Base-by-base conservation (phyloP, 1,140 invertebrate genomes). In the Thaumetopoea pityocampa region DNA sequence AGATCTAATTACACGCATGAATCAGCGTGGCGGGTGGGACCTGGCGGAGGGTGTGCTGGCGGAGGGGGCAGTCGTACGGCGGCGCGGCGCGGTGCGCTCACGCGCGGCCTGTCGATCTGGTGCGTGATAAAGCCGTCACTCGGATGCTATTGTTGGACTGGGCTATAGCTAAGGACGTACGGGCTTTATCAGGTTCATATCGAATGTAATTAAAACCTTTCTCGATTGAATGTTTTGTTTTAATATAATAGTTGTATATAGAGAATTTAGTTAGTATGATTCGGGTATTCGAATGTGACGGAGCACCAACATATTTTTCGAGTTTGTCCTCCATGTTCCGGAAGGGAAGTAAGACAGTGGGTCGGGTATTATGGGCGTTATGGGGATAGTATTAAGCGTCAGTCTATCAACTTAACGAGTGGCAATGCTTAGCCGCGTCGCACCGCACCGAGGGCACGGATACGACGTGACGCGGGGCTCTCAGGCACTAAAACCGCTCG, bases 1-100 rank as follows among this genome's bases (percentile, higher is more conserved):
- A 80, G 79, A 83, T 78, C 78, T 79, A 83, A 83, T 83, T 83
- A 79, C 63, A 83, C 79, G 76, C 76, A 80, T 80, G 79, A 78
- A 83, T 83, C 74, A 81, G 43, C 34, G 35, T 22, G 30, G 37
- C 37, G 44, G 33, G 27, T 42, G 38, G n/a, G n/a, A n/a, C n/a
- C n/a, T n/a, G n/a, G n/a, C n/a, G n/a, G n/a, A 16, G 19, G 20
- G 27, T 19, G 43, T 19, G 41, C 11, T 4, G 14, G 33, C 33
- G 16, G 46, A 41, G 36, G 60, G 63, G 63, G 50, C 48, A n/a
- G 41, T 46, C 42, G 46, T 54, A 53, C 47, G 42, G 49, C 52
- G 64, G 71, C 64, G 49, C 40, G 53, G 55, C 55, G 56, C 42
- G 61, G 67, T 68, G 62, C 68, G 68, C 51, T 65, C 60, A 58